Conservation (phyloP, 2,797 vertebrate species). For the Rhincodon typus region DNA sequence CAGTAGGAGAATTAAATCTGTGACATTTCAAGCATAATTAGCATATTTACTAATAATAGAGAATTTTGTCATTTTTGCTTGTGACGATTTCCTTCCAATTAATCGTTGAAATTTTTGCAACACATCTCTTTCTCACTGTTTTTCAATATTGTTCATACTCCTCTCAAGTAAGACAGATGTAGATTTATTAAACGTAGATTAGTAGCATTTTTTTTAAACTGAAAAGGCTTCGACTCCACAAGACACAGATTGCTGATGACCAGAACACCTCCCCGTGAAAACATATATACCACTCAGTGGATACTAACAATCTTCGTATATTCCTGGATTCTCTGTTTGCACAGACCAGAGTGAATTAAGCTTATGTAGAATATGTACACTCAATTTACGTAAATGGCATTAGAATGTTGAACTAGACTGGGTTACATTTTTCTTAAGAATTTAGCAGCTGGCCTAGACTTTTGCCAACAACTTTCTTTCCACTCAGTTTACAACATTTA, state of each 20-base stretch:
- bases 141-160: not conserved
- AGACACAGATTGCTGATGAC: too few species aligned
- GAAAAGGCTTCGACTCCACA: not conserved
- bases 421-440: slow-evolving; percentile 33
- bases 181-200: not conserved
- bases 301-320: slow-evolving; percentile 31
- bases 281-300: not conserved
- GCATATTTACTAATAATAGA: not conserved
- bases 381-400: slow-evolving; percentile 40
- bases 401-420: slow-evolving; percentile 37
- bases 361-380: slow-evolving; percentile 43
- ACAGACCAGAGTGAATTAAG: slow-evolving; percentile 38
- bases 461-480: slow-evolving; percentile 39
- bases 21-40: not conserved
- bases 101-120: not conserved
- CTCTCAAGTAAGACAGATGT: not conserved
- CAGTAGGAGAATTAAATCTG: not conserved
- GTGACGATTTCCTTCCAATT: not conserved
- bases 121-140: not conserved
- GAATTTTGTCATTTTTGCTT: not conserved
- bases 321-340: slow-evolving; percentile 41
- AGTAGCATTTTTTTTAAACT: not conserved
- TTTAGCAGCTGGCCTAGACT: slow-evolving; percentile 34
- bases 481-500: not conserved
- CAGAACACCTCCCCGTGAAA: not conserved